Evolutionary conservation across 2,888 invertebrate species (phyloP).

Genomic region (Plebejus anna): DNA sequence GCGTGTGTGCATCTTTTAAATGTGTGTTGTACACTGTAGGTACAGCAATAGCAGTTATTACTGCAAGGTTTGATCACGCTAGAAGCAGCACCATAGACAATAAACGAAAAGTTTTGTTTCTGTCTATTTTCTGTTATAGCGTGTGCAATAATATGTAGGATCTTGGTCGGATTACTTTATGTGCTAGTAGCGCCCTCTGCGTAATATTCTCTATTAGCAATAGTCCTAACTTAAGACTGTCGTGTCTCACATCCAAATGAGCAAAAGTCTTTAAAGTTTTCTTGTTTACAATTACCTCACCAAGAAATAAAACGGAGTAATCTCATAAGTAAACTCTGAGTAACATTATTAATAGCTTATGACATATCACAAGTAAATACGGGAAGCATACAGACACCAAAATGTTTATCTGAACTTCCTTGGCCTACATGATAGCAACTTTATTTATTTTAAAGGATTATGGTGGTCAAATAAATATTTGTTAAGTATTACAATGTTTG

Average conservation of each 20-base stretch:
- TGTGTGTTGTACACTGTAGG: too few species aligned
- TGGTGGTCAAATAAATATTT: not conserved
- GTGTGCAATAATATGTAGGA: too few species aligned
- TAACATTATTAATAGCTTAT: not conserved
- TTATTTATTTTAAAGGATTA: not conserved
- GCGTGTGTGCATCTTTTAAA: too few species aligned
- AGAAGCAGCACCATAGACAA: too few species aligned
- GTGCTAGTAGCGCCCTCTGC: too few species aligned
- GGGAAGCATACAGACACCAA: not conserved
- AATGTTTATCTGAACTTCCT: slow-evolving; percentile 5
- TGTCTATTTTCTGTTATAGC: too few species aligned
- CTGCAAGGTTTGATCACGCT: not conserved
- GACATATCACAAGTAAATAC: slow-evolving; percentile 13
- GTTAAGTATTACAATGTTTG: not conserved
- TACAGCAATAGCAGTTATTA: not conserved
- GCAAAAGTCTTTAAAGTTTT: not conserved
- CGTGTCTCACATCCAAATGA: not conserved
- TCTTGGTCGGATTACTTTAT: too few species aligned
- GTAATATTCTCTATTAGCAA: too few species aligned
- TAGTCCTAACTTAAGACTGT: too few species aligned
- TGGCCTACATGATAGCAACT: not conserved
- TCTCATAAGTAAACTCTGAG: not conserved
- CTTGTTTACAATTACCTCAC: not conserved
- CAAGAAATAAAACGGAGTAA: not conserved
- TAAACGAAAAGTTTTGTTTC: too few species aligned